phyloP scores from a whole-genome alignment of 1,140 invertebrate species.

The Latrodectus geometricus region DNA sequence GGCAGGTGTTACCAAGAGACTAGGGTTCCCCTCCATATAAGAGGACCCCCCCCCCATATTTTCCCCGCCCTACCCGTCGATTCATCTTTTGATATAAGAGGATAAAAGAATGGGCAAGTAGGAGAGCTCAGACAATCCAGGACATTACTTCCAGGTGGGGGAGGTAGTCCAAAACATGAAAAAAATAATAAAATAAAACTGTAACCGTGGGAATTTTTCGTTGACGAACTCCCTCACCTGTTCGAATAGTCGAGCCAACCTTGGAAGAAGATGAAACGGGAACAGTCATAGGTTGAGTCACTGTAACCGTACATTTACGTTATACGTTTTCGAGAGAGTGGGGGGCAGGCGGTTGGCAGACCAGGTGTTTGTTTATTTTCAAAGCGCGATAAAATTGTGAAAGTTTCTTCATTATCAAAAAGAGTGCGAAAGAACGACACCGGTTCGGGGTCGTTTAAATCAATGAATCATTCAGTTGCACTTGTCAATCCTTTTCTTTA shows the following conservation, averaged over 20 bases:
- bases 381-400: neutral
- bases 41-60: neutral
- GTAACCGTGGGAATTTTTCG: conserved; percentile 45
- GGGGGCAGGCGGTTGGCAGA: no score
- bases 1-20: conserved; percentile 31
- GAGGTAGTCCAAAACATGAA: conserved; percentile 6
- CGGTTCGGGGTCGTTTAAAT: neutral
- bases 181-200: conserved; percentile 17
- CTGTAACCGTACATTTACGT: neutral
- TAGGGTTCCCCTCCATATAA: no score
- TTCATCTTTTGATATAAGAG: conserved; percentile 20
- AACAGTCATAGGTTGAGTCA: neutral
- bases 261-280: neutral
- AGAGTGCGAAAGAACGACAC: conserved; percentile 11
- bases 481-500: neutral
- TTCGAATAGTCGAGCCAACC: neutral
- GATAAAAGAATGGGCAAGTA: conserved; percentile 23
- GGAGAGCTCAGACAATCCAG: neutral
- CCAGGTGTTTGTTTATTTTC: conserved; percentile 46
- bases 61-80: neutral
- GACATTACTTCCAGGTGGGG: conserved; percentile 41
- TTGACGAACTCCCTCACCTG: conserved; percentile 40
- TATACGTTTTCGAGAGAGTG: neutral
- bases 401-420: no score
- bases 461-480: neutral